Evolutionary conservation across 2,888 invertebrate species (phyloP), one percentile per base, ranked within the genome.

Genomic region (Oscheius onirici): DNA sequence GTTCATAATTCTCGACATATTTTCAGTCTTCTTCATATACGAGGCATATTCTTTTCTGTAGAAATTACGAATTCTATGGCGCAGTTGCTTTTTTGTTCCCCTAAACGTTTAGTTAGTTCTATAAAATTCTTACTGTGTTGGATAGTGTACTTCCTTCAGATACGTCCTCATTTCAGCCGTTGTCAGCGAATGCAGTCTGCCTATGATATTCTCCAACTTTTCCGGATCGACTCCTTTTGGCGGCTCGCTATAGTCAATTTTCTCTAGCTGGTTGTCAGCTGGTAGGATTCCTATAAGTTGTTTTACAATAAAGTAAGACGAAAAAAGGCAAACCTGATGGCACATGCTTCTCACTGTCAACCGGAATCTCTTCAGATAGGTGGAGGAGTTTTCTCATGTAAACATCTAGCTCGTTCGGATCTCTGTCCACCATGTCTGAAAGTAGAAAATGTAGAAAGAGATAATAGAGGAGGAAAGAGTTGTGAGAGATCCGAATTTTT

Each of bases 31-130:
- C 60, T 54, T 70, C n/a, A 57, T 69, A 49, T 41, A 61, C 13
- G 44, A 55, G 17, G 58, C 63, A 17, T 76, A 77, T 34, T 77
- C 75, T 20, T 72, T 73, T 13, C 77, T 70, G 57, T 79, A 79
- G 44, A 72, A 75, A 13, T 66, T 58, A 1, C 74, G 69, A 2
- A 79, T 75, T 3, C 75, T 69, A 41, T 77, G 71, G 15, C 71
- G 57, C 6, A 79, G 70, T 11, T 75, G 70, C 43, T 71, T 69
- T 52, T 73, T 74, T 34, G 67, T 77, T 51, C 79, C 79, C 15
- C 79, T 79, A 40, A 28, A 52, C 20, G 17, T n/a, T 3, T 20
- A 10, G 8, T 15, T 22, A 13, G 20, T 24, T 26, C 3, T 8
- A 15, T 22, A 15, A 24, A 13, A 22, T 22, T 17, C 68, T 28